Percentiles rank a stretch among this genome's conserved stretches.
phyloP scores from a whole-genome alignment of 92 coral and sea anemone species.

The Palythoa heliodiscus region DNA sequence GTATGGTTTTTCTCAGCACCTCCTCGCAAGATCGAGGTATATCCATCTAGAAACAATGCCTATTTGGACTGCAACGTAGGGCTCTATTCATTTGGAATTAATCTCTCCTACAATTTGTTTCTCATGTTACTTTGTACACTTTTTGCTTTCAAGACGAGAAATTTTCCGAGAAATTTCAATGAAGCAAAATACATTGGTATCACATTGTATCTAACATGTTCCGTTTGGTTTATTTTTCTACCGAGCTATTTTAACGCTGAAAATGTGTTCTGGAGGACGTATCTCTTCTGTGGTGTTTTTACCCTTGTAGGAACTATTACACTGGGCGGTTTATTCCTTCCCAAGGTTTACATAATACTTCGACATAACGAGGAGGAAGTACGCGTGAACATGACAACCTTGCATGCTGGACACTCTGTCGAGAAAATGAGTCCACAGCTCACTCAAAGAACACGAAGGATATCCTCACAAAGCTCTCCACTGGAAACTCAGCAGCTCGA shows the following conservation, averaged over 20 bases:
- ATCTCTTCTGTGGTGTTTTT: constrained; percentile 62
- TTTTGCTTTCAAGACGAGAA: constrained; percentile 89
- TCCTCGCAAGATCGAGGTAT: constrained; percentile 61
- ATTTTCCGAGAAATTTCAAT: constrained; percentile 93
- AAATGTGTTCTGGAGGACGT: constrained; percentile 66
- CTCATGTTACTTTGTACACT: constrained; percentile 84
- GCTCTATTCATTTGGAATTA: constrained; percentile 67
- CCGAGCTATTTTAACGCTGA: constrained; percentile 80
- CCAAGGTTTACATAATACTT: constrained; percentile 62
- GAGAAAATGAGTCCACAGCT: not conserved
- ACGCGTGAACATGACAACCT: constrained; percentile 4
- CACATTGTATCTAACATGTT: constrained; percentile 92
- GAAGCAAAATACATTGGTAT: constrained; percentile 95
- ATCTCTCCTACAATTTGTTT: constrained; percentile 77
- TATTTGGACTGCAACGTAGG: constrained; percentile 70
- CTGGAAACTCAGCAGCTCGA: not conserved
- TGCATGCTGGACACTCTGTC: not conserved
- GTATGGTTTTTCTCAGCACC: constrained; percentile 84
- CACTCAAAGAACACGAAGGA: not conserved
- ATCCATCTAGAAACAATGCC: constrained; percentile 49
- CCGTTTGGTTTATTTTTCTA: constrained; percentile 86
- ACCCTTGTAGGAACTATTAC: constrained; percentile 83
- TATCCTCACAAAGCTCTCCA: not conserved
- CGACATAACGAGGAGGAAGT: constrained; percentile 19
- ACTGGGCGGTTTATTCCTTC: constrained; percentile 77